A percentile compares a stretch with the other conserved stretches of the same genome.
These are phyloP conservation scores for Megalurothrips usitatus DNA, from an alignment of 2,888 invertebrate species.

Conservation along the genomic window DNA sequence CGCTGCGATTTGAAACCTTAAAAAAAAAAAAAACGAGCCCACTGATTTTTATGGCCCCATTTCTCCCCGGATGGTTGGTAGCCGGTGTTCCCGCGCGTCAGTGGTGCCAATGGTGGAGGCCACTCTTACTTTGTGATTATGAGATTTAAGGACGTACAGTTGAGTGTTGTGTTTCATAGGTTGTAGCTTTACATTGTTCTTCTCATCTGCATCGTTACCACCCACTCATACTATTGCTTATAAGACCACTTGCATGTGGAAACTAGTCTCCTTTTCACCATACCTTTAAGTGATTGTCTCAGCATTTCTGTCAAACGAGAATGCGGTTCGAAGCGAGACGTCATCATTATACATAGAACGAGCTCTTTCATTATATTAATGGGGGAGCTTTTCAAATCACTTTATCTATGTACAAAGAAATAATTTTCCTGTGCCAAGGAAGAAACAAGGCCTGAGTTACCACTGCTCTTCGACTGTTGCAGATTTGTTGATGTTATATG, in stretches of 20 bases:
- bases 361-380: slow-evolving; percentile 23
- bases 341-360: background rate
- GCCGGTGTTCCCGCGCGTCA: too few species aligned
- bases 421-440: background rate
- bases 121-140: background rate
- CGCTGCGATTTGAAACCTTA: too few species aligned
- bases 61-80: too few species aligned
- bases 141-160: background rate
- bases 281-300: background rate
- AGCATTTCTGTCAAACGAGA: background rate
- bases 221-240: background rate
- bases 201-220: background rate
- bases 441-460: slow-evolving; percentile 1
- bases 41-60: too few species aligned
- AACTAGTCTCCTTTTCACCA: slow-evolving; percentile 6
- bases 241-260: background rate
- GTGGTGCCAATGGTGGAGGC: too few species aligned
- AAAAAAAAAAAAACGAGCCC: too few species aligned
- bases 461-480: background rate
- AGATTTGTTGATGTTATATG: slow-evolving; percentile 17
- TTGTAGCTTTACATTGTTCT: slow-evolving; percentile 16
- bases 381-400: background rate
- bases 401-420: background rate
- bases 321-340: background rate
- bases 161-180: slow-evolving; percentile 1